Conservation (phyloP, 2,888 invertebrate genomes). For the Sisyra terminalis region DNA sequence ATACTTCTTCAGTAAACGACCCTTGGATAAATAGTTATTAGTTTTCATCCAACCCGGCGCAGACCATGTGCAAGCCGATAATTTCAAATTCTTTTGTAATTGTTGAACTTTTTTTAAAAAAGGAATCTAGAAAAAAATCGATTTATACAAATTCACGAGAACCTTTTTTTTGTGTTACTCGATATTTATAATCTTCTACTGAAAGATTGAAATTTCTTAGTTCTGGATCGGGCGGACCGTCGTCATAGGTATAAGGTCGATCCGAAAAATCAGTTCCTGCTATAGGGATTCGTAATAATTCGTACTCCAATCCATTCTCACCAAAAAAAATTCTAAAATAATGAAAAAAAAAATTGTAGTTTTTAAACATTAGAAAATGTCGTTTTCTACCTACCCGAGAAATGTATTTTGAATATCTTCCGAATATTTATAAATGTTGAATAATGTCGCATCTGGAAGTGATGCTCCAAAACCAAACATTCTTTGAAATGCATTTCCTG, state of each 20-base stretch:
- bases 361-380: too few species aligned
- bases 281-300: slow-evolving; percentile 64
- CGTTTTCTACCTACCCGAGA: too few species aligned
- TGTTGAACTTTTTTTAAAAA: slow-evolving; percentile 17
- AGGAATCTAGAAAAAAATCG: slow-evolving; percentile 20
- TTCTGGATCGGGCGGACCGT: slow-evolving; percentile 31
- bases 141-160: too few species aligned
- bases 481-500: too few species aligned
- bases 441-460: slow-evolving; percentile 48
- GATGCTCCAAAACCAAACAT: slow-evolving; percentile 67
- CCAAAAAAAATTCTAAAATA: slow-evolving; percentile 45
- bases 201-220: slow-evolving; percentile 49
- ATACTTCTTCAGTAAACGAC: slow-evolving; percentile 25
- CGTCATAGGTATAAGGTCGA: slow-evolving; percentile 64
- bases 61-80: slow-evolving; percentile 36
- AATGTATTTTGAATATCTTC: neutral
- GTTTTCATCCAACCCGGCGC: slow-evolving; percentile 36
- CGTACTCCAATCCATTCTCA: slow-evolving; percentile 55
- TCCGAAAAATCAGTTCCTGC: slow-evolving; percentile 79
- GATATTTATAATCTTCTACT: slow-evolving; percentile 48
- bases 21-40: slow-evolving; percentile 25
- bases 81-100: slow-evolving; percentile 15
- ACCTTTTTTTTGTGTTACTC: slow-evolving; percentile 28
- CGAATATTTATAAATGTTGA: slow-evolving; percentile 32
- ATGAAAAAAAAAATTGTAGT: too few species aligned